These are phyloP conservation scores for Hypotaenidia okinawae DNA, from an alignment of 2,797 vertebrate genomes.

Conservation along the genomic window DNA sequence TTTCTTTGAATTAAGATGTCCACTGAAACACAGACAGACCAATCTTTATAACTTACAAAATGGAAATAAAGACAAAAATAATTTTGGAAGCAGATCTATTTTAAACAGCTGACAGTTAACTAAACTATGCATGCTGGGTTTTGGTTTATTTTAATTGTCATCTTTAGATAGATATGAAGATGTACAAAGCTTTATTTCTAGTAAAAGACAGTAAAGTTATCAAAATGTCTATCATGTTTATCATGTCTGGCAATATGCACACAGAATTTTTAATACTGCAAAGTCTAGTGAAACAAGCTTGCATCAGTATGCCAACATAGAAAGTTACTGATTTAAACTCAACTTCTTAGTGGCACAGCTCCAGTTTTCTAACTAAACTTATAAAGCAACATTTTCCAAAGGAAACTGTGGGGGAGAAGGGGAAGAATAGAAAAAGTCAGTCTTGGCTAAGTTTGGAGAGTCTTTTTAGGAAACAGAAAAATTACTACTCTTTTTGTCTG, in stretches of 20 bases:
- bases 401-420: neutral
- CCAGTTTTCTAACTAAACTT: neutral
- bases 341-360: neutral
- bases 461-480: neutral
- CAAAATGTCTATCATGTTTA: neutral
- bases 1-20: neutral
- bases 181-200: neutral
- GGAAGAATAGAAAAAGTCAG: neutral
- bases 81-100: neutral
- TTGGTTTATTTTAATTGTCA: neutral
- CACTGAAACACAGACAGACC: neutral
- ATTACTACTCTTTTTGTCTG: neutral
- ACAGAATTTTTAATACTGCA: neutral
- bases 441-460: neutral
- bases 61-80: neutral
- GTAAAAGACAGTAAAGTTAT: neutral
- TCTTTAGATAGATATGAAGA: neutral
- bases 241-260: neutral
- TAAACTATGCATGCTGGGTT: neutral
- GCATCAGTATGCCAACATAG: neutral
- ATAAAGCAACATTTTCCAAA: neutral
- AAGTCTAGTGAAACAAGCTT: neutral
- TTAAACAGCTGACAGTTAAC: neutral
- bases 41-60: neutral
- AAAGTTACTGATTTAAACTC: neutral